These are phyloP conservation scores for Irena cyanogastra DNA, from an alignment of 2,113 vertebrate genomes.

Conservation along the genomic window DNA sequence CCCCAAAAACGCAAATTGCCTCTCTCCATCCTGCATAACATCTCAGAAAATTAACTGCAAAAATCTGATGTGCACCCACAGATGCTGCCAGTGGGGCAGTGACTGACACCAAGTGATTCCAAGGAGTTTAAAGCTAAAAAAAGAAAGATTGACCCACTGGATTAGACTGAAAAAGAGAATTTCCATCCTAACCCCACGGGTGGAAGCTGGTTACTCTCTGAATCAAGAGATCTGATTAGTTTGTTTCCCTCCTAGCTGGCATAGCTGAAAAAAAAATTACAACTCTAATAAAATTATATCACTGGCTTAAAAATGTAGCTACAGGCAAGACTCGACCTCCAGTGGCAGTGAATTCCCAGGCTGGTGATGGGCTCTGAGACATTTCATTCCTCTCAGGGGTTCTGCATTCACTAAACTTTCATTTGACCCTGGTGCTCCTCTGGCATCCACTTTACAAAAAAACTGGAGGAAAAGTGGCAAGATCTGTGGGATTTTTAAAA, in stretches of 20 bases:
- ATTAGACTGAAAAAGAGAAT: neutral
- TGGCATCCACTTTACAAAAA: neutral
- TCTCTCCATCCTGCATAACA: neutral
- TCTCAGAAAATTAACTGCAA: neutral
- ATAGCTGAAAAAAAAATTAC: neutral
- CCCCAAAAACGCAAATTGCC: neutral
- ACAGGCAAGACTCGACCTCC: neutral
- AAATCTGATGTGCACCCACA: neutral
- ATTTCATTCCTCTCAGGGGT: neutral
- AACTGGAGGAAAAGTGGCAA: neutral
- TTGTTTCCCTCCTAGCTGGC: neutral
- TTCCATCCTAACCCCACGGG: neutral
- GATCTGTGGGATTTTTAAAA: neutral
- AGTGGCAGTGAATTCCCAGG: neutral
- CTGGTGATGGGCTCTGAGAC: neutral
- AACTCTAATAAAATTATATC: constrained; percentile 15
- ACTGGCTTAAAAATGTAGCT: neutral
- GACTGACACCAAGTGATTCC: neutral
- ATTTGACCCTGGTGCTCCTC: neutral
- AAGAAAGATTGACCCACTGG: neutral
- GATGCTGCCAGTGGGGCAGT: neutral
- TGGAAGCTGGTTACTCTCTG: neutral
- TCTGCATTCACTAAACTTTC: neutral
- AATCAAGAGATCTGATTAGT: neutral
- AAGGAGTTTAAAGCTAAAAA: neutral